phyloP scores from a whole-genome alignment of 2,797 vertebrate genomes.

The Falco columbarius region DNA sequence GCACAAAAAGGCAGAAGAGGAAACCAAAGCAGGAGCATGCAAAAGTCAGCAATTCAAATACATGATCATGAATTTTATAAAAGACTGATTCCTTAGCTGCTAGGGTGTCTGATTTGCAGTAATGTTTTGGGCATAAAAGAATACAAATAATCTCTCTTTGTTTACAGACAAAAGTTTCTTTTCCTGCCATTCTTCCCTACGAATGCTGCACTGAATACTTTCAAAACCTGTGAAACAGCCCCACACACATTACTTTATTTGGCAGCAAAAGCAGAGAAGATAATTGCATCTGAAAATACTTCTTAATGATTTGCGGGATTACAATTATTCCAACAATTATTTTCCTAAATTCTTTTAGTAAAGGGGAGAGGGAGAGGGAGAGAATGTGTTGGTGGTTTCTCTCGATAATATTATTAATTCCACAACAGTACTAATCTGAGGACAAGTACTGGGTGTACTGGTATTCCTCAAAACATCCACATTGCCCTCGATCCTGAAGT shows the following conservation, averaged over 20 bases:
- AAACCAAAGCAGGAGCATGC: neutral
- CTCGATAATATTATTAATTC: neutral
- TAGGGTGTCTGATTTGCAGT: neutral
- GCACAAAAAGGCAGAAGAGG: neutral
- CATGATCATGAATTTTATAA: neutral
- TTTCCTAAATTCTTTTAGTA: neutral
- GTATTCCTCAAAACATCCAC: neutral
- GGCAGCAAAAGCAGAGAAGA: neutral
- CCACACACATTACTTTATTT: neutral
- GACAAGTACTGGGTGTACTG: neutral
- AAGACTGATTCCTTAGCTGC: neutral
- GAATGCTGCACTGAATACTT: neutral
- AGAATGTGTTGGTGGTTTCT: neutral
- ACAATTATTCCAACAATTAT: neutral
- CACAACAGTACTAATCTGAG: neutral
- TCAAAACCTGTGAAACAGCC: neutral
- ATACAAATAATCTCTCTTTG: neutral
- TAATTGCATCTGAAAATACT: neutral
- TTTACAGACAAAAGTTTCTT: neutral
- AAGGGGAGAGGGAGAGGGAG: neutral
- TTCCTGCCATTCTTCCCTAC: neutral
- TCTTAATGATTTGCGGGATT: neutral
- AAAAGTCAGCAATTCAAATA: neutral
- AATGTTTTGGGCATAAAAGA: neutral
- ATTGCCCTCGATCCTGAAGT: neutral